These are phyloP conservation scores for Pterostichus madidus DNA, from an alignment of 2,888 invertebrate genomes.

Conservation along the genomic window DNA sequence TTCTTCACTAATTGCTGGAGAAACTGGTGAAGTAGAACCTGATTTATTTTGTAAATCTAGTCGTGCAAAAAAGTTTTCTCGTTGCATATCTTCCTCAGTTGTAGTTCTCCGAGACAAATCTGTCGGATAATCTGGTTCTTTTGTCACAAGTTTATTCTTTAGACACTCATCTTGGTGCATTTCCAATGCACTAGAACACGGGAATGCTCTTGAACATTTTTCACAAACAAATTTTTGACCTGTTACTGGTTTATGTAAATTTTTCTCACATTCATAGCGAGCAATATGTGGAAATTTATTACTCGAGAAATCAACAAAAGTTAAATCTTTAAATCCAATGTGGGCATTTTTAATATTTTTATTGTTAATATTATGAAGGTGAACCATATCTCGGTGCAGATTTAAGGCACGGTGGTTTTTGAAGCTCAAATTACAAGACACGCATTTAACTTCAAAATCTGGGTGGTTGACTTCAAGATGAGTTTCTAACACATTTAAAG, in stretches of 20 bases:
- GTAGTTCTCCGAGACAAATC: slow-evolving; percentile 71
- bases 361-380: slow-evolving; percentile 73
- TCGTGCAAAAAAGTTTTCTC: slow-evolving; percentile 90
- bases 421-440: slow-evolving; percentile 85
- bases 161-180: slow-evolving; percentile 82
- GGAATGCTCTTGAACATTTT: slow-evolving; percentile 86
- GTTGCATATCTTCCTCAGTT: slow-evolving; percentile 81
- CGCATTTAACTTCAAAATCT: slow-evolving; percentile 84
- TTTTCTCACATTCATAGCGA: slow-evolving; percentile 85
- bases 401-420: slow-evolving; percentile 86
- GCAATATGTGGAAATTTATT: slow-evolving; percentile 90
- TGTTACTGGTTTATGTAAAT: slow-evolving; percentile 80
- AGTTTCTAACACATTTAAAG: slow-evolving; percentile 80
- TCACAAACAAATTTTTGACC: slow-evolving; percentile 84
- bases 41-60: slow-evolving; percentile 88
- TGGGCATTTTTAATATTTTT: slow-evolving; percentile 77
- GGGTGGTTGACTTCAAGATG: slow-evolving; percentile 85
- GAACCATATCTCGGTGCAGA: slow-evolving; percentile 84
- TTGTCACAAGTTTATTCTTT: slow-evolving; percentile 68
- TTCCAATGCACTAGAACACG: slow-evolving; percentile 83
- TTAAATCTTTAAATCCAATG: slow-evolving; percentile 85
- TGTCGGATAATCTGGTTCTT: slow-evolving; percentile 73
- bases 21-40: slow-evolving; percentile 75
- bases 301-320: slow-evolving; percentile 89
- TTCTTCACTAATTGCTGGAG: slow-evolving; percentile 63